These are phyloP conservation scores for Mamestra brassicae DNA, from an alignment of 2,888 invertebrate species.

Conservation along the genomic window DNA sequence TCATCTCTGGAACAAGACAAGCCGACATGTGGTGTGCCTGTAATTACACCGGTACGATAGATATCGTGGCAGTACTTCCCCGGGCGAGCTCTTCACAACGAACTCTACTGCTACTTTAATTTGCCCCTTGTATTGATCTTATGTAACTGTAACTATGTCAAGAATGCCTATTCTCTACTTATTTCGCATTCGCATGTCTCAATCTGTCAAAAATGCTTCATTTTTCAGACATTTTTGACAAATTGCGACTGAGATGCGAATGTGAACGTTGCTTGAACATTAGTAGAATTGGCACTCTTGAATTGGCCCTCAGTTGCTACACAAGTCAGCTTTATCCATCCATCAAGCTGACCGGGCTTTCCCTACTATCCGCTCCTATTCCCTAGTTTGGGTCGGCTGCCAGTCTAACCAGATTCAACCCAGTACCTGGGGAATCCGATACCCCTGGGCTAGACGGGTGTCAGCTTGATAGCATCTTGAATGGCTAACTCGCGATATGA, in stretches of 20 bases:
- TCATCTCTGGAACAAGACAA: not conserved
- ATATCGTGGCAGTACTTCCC: constrained; percentile 30
- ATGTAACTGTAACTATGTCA: not conserved
- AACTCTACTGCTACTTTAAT: constrained; percentile 19
- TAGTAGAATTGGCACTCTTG: too few relatives aligned
- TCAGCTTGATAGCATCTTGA: constrained; percentile 4
- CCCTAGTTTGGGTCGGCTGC: not conserved
- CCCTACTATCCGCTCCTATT: not conserved
- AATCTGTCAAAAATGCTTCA: too few relatives aligned
- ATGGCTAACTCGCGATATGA: not conserved
- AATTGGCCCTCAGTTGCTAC: not conserved
- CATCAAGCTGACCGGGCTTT: not conserved
- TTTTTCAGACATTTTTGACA: too few relatives aligned
- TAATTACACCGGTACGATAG: constrained; percentile 4
- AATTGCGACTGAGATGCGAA: too few relatives aligned
- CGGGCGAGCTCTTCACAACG: constrained; percentile 3
- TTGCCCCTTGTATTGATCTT: not conserved
- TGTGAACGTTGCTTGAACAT: too few relatives aligned
- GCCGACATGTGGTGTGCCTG: constrained; percentile 8
- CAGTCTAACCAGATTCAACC: not conserved
- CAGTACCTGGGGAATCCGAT: not conserved
- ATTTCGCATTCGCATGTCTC: too few relatives aligned
- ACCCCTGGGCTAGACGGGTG: not conserved
- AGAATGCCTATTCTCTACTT: too few relatives aligned
- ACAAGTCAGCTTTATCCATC: not conserved